phyloP scores from a whole-genome alignment of 2,888 invertebrate genomes.

The Oscheius myriophilus region DNA sequence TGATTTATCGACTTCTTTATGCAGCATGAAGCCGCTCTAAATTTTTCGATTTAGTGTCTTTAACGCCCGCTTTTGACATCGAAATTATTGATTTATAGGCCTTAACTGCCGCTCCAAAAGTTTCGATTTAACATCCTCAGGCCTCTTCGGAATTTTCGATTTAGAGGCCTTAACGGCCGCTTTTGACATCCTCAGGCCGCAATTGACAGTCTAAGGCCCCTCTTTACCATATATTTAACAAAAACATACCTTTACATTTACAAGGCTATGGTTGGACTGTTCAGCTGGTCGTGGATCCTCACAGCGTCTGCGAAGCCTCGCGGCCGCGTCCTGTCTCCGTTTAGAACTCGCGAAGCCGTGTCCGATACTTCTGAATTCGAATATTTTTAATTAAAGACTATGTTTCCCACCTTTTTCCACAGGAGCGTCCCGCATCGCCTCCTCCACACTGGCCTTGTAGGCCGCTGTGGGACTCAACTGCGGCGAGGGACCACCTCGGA shows the following conservation, averaged over 20 bases:
- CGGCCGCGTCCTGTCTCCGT: slow-evolving; percentile 45
- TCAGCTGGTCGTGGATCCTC: slow-evolving; percentile 52
- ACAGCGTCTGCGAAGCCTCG: slow-evolving; percentile 59
- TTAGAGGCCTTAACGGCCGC: too few relatives aligned
- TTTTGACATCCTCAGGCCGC: too few relatives aligned
- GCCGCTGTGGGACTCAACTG: slow-evolving; percentile 35
- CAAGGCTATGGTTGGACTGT: slow-evolving; percentile 30
- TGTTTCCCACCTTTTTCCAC: slow-evolving; percentile 20
- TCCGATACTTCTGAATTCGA: background rate
- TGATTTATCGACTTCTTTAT: too few relatives aligned
- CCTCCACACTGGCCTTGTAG: slow-evolving; percentile 55
- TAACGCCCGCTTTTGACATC: too few relatives aligned
- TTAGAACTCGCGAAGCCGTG: slow-evolving; percentile 32
- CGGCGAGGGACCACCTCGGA: slow-evolving; percentile 15
- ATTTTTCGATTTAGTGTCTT: too few relatives aligned
- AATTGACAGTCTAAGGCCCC: too few relatives aligned
- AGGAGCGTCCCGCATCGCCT: slow-evolving; percentile 36
- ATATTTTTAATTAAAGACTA: background rate
- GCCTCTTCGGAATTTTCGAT: too few relatives aligned
- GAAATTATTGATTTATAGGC: too few relatives aligned
- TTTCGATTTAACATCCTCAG: too few relatives aligned
- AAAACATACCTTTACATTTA: slow-evolving; percentile 25
- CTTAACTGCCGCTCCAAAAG: too few relatives aligned
- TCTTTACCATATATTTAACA: too few relatives aligned
- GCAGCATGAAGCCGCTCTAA: too few relatives aligned